Base-by-base conservation (phyloP, 2,113 vertebrate species). In the Stegastes partitus region DNA sequence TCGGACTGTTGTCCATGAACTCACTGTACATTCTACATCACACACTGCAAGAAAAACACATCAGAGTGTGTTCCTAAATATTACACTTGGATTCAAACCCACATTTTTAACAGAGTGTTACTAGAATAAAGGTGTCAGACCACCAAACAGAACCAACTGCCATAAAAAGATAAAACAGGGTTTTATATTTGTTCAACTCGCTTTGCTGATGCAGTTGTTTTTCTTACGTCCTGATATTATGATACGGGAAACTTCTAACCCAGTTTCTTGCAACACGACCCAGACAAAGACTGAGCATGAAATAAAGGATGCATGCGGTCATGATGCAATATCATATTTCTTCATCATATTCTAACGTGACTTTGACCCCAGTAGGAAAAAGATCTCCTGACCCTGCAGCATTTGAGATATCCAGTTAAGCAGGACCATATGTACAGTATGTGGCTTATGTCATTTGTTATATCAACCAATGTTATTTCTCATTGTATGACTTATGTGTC, bases 351-450 rank as follows among this genome's bases (percentile, higher is more conserved):
- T 61, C 21, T 0, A 1, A 26, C 23, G 37, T 3, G 25, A 44
- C 25, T 9, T 42, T 42, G 55, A 58, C 31, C 64, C 28, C 26
- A n/a, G 18, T 1, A 25, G 67, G 62, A 71, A 16, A n/a, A 34
- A 9, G n/a, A 72, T 47, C 37, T 22, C 57, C 37, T 1, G 1
- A 1, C 23, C 55, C 26, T 0, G 11, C 47, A 2, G 2, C 47
- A n/a, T 8, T n/a, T 64, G 7, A 0, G 16, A 26, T 6, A 23
- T 11, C 47, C 7, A 37, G 2, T 51, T 81, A 79, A 89, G 23
- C 39, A 64, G 68, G 56, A 82, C 78, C 81, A 77, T 21, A 74
- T 87, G 77, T 66, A 1, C 64, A 19, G 19, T 16, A 26, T 5
- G 37, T 42, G 39, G 58, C 54, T 65, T 5, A 25, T 34, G 50